A percentile compares a stretch with the other conserved stretches of the same genome.
phyloP scores from a whole-genome alignment of 1,140 invertebrate species.

The Pemphigus obesinymphae region DNA sequence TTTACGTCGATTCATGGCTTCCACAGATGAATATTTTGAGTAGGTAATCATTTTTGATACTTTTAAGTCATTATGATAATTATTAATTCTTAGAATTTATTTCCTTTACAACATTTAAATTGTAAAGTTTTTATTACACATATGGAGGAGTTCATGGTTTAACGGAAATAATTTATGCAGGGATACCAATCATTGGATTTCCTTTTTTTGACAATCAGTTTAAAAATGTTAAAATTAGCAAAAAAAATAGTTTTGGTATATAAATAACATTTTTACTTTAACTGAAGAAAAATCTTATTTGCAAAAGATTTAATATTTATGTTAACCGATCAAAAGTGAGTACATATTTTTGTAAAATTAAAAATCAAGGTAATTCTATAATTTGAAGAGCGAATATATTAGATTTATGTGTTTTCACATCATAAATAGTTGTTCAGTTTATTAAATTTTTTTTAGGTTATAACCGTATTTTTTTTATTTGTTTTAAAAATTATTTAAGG shows the following conservation, averaged over 20 bases:
- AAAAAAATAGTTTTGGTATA: not conserved
- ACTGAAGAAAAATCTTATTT: not conserved
- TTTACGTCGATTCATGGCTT: conserved; percentile 36
- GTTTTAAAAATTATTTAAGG: not conserved
- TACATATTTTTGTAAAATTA: no score
- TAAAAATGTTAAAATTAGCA: conserved; percentile 32
- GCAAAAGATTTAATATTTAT: not conserved
- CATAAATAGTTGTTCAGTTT: no score
- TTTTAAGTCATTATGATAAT: not conserved
- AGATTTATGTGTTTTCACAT: no score
- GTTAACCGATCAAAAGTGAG: not conserved
- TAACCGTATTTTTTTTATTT: no score
- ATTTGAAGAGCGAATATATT: no score
- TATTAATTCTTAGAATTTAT: not conserved
- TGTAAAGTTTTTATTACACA: conserved; percentile 56
- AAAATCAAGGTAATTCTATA: no score
- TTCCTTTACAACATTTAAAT: conserved; percentile 51
- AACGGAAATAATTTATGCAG: conserved; percentile 54
- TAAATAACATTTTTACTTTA: not conserved
- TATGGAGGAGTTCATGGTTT: conserved; percentile 55
- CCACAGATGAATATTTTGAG: conserved; percentile 31
- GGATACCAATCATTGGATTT: conserved; percentile 54
- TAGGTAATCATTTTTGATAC: not conserved
- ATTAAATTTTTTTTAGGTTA: no score
- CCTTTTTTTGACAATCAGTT: conserved; percentile 53